Conservation (phyloP, 2,888 invertebrate genomes). For the Aricia artaxerxes region DNA sequence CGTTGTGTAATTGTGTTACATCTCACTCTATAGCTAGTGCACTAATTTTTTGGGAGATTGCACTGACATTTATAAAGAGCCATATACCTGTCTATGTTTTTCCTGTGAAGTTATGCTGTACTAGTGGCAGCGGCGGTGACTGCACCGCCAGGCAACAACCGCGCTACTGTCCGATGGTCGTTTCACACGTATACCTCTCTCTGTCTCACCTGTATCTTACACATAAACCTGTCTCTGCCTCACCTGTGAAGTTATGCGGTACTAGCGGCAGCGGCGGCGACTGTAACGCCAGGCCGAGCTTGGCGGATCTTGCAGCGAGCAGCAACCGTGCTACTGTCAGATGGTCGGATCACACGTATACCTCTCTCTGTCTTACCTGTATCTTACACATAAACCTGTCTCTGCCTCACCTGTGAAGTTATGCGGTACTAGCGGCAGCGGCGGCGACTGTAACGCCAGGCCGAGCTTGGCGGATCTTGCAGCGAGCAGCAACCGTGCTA, state of each 20-base stretch:
- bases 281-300: conserved; percentile 86
- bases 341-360: conserved; percentile 55
- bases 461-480: conserved; percentile 89
- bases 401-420: conserved; percentile 86
- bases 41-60: too few relatives aligned
- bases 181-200: too few relatives aligned
- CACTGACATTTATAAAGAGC: too few relatives aligned
- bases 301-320: conserved; percentile 89
- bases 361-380: too few relatives aligned
- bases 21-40: too few relatives aligned
- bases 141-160: conserved; percentile 88
- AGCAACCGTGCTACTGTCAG: conserved; percentile 91
- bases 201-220: too few relatives aligned
- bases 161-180: conserved; percentile 87
- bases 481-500: conserved; percentile 90
- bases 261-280: conserved; percentile 86
- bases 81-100: neutral
- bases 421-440: conserved; percentile 85
- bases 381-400: neutral
- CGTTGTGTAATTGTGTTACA: too few relatives aligned
- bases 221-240: neutral
- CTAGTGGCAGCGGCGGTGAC: conserved; percentile 84
- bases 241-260: conserved; percentile 89
- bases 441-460: conserved; percentile 86
- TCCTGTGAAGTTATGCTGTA: conserved; percentile 53